Percentiles rank a stretch among this genome's conserved stretches.
phyloP scores from a whole-genome alignment of 2,113 vertebrate species.

The Herpetotheres cachinnans region DNA sequence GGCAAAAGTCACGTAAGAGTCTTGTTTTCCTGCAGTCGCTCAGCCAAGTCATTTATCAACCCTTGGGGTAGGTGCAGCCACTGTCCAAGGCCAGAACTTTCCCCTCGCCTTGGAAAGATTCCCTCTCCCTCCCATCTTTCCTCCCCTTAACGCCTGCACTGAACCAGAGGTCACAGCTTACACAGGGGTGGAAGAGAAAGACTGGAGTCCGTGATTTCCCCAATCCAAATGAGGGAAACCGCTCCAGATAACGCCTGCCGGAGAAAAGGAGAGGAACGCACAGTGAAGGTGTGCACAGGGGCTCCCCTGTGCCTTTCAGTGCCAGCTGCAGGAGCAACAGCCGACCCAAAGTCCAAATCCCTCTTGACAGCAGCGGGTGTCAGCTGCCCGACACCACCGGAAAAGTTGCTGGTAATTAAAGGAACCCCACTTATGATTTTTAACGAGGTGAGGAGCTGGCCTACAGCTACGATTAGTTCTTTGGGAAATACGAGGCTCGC shows the following conservation, averaged over 20 bases:
- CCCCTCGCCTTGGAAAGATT: not conserved
- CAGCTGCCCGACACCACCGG: not conserved
- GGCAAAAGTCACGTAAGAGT: not conserved
- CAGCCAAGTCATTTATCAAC: accelerated
- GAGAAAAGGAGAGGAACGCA: not conserved
- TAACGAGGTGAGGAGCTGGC: not conserved
- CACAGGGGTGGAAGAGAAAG: accelerated
- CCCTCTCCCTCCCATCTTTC: not conserved
- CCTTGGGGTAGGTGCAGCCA: not conserved
- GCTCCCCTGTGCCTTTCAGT: not conserved
- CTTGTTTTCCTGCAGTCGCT: not conserved
- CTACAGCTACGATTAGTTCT: not conserved
- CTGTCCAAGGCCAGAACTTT: not conserved
- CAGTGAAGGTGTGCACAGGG: accelerated
- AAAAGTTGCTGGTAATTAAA: not conserved
- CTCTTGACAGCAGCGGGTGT: not conserved
- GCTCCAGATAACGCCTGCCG: not conserved
- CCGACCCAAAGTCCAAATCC: not conserved
- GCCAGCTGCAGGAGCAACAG: not conserved
- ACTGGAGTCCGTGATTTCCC: not conserved
- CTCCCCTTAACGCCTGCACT: not conserved
- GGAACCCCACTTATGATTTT: not conserved
- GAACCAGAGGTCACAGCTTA: not conserved
- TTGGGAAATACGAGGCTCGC: not conserved
- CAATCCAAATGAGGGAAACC: accelerated